Percentiles rank a stretch among this genome's conserved stretches.
These are phyloP conservation scores for Schizopygopsis malacanthus DNA, from an alignment of 2,797 vertebrate genomes.

Conservation along the genomic window DNA sequence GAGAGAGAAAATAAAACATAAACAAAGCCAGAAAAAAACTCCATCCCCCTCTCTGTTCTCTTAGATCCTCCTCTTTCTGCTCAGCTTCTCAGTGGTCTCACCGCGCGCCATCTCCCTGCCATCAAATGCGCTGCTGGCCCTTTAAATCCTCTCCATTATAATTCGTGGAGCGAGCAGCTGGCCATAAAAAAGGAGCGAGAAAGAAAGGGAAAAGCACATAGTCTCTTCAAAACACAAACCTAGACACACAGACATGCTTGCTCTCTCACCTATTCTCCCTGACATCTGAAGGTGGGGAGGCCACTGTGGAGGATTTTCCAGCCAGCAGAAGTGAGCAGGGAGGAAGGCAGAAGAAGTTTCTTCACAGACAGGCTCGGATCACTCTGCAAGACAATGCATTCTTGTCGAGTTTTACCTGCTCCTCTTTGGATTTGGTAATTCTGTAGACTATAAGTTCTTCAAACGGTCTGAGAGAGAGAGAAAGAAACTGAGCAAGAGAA, in stretches of 20 bases:
- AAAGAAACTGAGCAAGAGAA: slow-evolving; percentile 75
- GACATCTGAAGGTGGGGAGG: slow-evolving; percentile 57
- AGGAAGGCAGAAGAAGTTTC: slow-evolving; percentile 77
- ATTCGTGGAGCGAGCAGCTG: slow-evolving; percentile 64
- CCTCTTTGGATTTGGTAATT: slow-evolving; percentile 79
- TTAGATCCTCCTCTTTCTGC: slow-evolving; percentile 32
- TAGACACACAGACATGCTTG: slow-evolving; percentile 57
- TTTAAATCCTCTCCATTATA: slow-evolving; percentile 70
- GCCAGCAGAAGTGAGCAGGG: slow-evolving; percentile 67
- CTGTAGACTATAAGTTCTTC: slow-evolving; percentile 69
- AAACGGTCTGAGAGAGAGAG: slow-evolving; percentile 60
- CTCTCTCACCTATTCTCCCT: slow-evolving; percentile 55
- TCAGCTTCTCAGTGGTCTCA: slow-evolving; percentile 33
- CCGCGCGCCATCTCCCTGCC: slow-evolving; percentile 30
- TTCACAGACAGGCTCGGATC: slow-evolving; percentile 72
- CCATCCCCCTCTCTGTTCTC: slow-evolving; percentile 31
- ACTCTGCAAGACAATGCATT: slow-evolving; percentile 76
- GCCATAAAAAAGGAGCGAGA: slow-evolving; percentile 60
- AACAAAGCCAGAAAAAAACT: slow-evolving; percentile 32
- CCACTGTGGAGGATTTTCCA: slow-evolving; percentile 71
- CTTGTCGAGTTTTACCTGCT: slow-evolving; percentile 66
- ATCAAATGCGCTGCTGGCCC: slow-evolving; percentile 67
- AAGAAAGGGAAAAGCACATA: slow-evolving; percentile 56
- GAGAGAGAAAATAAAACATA: slow-evolving; percentile 5
- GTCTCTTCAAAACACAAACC: slow-evolving; percentile 52